Evolutionary conservation across 2,113 vertebrate genomes (phyloP).

Genomic region (Gnathonemus echidnorhynchus): DNA sequence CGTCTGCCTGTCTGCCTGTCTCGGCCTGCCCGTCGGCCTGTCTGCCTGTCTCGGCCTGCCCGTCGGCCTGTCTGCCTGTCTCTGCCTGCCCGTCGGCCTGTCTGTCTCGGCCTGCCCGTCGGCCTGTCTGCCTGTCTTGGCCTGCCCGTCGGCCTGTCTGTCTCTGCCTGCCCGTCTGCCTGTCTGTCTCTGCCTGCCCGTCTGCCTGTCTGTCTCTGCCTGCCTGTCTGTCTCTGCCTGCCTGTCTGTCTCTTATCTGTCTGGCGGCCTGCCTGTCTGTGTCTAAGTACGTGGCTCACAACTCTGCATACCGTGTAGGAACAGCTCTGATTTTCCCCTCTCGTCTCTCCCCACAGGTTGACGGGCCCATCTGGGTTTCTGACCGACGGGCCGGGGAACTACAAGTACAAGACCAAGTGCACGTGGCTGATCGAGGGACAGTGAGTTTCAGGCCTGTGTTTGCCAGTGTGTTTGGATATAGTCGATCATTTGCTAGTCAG

Average conservation of each 20-base stretch:
- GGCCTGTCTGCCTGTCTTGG: too few relatives aligned
- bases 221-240: too few relatives aligned
- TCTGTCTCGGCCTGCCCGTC: too few relatives aligned
- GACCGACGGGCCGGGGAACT: slow-evolving; percentile 92
- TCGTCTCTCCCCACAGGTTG: slow-evolving; percentile 62
- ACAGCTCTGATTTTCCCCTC: neutral
- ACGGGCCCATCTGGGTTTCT: slow-evolving; percentile 81
- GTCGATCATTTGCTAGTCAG: neutral
- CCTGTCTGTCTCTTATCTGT: neutral
- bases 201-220: neutral
- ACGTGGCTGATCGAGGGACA: slow-evolving; percentile 96
- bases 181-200: too few relatives aligned
- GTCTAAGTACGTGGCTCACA: neutral
- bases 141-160: neutral
- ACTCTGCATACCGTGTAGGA: neutral
- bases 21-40: too few relatives aligned
- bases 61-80: too few relatives aligned
- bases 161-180: too few relatives aligned
- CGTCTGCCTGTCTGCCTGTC: too few relatives aligned
- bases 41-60: too few relatives aligned
- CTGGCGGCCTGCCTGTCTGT: neutral
- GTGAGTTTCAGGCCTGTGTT: slow-evolving; percentile 60
- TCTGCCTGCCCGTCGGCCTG: too few relatives aligned
- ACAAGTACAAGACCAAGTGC: slow-evolving; percentile 98
- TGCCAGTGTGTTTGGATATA: neutral